phyloP scores from a whole-genome alignment of 1,140 invertebrate species.

The Bactericera cockerelli region DNA sequence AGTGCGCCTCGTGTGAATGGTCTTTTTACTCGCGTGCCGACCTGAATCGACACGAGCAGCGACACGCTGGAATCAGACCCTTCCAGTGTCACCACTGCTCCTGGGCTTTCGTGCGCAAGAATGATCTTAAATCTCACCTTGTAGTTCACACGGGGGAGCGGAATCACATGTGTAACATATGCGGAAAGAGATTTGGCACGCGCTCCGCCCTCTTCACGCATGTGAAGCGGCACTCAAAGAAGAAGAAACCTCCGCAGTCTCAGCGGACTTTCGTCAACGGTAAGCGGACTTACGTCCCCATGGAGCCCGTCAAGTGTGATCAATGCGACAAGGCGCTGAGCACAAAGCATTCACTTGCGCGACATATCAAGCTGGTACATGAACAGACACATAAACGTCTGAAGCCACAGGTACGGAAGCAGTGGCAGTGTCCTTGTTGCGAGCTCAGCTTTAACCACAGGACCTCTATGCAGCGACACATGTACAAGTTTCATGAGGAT shows the following conservation, averaged over 20 bases:
- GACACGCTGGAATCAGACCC: slow-evolving; percentile 40
- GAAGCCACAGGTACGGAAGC: neutral
- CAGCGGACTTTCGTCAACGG: neutral
- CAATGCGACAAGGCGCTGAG: neutral
- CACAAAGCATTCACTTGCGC: neutral
- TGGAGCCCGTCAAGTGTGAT: neutral
- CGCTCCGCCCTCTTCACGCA: slow-evolving; percentile 18
- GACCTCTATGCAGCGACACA: neutral
- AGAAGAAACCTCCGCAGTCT: neutral
- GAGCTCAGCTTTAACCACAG: neutral
- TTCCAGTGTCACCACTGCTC: slow-evolving; percentile 36
- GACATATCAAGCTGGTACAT: neutral
- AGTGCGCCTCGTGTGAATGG: neutral
- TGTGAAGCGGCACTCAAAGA: slow-evolving; percentile 25
- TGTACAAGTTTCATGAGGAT: neutral
- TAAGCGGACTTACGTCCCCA: neutral
- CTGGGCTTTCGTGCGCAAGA: slow-evolving; percentile 22
- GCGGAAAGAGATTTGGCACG: slow-evolving; percentile 34
- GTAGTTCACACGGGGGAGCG: slow-evolving; percentile 29
- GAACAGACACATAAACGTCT: neutral
- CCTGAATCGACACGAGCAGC: slow-evolving; percentile 14
- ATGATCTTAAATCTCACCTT: slow-evolving; percentile 19
- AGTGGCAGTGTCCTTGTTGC: neutral
- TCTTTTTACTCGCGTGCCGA: slow-evolving; percentile 14
- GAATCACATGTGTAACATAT: slow-evolving; percentile 34